phyloP scores from a whole-genome alignment of 2,113 vertebrate species.

The Mixornis gularis region DNA sequence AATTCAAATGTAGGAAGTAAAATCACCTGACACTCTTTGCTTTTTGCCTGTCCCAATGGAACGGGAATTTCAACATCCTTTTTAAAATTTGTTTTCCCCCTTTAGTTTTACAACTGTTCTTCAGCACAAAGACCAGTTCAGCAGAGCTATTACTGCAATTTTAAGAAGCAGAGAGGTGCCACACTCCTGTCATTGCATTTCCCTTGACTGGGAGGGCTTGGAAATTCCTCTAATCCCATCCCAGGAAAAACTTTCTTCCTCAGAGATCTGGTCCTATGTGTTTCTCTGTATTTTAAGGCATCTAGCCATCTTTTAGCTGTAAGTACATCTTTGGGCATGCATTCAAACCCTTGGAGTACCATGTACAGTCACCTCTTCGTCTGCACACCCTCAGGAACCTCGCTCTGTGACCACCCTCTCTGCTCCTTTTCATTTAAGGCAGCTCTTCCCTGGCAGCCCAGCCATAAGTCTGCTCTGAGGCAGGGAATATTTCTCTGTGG shows the following conservation, averaged over 20 bases:
- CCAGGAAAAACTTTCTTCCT: background rate
- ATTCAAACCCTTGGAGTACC: background rate
- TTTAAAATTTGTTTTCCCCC: background rate
- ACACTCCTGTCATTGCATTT: background rate
- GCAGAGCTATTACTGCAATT: background rate
- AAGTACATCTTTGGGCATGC: background rate
- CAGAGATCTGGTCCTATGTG: fast-evolving
- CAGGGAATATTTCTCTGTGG: background rate
- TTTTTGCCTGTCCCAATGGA: background rate
- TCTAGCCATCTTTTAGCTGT: background rate
- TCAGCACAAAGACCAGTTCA: background rate
- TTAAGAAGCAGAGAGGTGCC: background rate
- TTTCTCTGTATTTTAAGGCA: background rate
- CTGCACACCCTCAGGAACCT: background rate
- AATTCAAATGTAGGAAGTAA: background rate
- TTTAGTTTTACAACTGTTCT: background rate
- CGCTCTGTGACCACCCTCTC: background rate
- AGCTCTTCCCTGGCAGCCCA: background rate
- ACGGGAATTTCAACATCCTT: background rate
- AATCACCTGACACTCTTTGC: background rate
- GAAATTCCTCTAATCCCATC: background rate
- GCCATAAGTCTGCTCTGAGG: background rate
- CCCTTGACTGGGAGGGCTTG: background rate
- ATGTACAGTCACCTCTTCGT: background rate
- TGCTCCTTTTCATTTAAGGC: background rate